Evolutionary conservation across 2,888 invertebrate genomes (phyloP).

Genomic region (Andrena praecox): DNA sequence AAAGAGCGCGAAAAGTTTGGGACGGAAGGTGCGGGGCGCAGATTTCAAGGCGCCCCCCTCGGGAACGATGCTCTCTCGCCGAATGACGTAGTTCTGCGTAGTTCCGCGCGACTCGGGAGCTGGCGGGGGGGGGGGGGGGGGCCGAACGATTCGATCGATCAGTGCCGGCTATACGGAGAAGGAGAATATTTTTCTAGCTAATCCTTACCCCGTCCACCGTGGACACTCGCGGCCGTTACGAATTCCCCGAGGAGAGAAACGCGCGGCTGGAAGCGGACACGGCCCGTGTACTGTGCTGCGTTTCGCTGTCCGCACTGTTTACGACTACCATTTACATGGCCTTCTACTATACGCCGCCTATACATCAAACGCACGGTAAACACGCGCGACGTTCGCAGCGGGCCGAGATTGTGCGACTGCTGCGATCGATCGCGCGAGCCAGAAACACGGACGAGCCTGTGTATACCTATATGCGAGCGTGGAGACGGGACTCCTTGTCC

Average conservation of each 20-base stretch:
- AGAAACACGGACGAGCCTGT: slow-evolving; percentile 51
- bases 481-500: slow-evolving; percentile 48
- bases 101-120: slow-evolving; percentile 59
- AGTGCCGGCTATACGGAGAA: slow-evolving; percentile 16
- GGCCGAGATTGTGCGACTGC: slow-evolving; percentile 66
- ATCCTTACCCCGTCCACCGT: neutral
- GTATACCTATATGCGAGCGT: slow-evolving; percentile 56
- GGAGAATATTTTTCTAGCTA: slow-evolving; percentile 9
- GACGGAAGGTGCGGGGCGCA: slow-evolving; percentile 43
- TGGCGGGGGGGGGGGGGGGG: too few species aligned
- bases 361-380: slow-evolving; percentile 57
- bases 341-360: slow-evolving; percentile 39
- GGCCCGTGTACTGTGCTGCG: neutral
- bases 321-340: slow-evolving; percentile 33
- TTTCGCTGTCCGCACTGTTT: slow-evolving; percentile 45
- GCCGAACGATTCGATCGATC: slow-evolving; percentile 66
- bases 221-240: slow-evolving; percentile 15
- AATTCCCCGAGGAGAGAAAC: slow-evolving; percentile 7
- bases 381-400: slow-evolving; percentile 54
- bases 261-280: neutral
- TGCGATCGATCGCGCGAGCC: slow-evolving; percentile 64
- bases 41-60: slow-evolving; percentile 53
- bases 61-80: slow-evolving; percentile 63
- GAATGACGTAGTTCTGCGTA: slow-evolving; percentile 75
- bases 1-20: slow-evolving; percentile 65